Conservation (phyloP, 2,888 invertebrate species). For the Melieria picta region DNA sequence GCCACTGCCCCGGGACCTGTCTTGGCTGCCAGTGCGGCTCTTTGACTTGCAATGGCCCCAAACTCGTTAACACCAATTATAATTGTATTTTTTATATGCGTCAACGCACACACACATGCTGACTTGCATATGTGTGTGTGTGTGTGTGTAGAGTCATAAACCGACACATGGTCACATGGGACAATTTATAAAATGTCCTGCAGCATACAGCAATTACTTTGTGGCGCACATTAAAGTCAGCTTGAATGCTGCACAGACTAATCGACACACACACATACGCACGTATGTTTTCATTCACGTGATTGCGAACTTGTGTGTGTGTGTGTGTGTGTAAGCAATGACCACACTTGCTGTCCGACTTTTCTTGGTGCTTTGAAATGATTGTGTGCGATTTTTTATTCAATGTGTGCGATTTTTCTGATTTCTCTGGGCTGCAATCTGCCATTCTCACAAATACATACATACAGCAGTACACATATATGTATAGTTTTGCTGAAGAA, state of each 20-base stretch:
- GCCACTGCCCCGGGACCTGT: too few species aligned
- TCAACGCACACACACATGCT: background rate
- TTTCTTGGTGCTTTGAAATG: background rate
- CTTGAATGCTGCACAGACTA: background rate
- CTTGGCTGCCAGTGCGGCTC: too few species aligned
- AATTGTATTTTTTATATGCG: background rate
- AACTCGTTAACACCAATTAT: constrained; percentile 1
- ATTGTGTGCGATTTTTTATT: background rate
- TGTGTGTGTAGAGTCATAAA: background rate
- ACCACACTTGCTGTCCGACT: background rate
- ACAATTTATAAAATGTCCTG: constrained; percentile 15
- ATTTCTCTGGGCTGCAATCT: too few species aligned
- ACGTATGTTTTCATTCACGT: background rate
- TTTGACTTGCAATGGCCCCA: background rate
- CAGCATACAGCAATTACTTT: constrained; percentile 18
- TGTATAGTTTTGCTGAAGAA: background rate
- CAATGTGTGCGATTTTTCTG: too few species aligned
- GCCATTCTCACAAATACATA: background rate
- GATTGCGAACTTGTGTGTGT: background rate
- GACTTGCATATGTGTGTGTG: background rate
- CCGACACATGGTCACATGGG: constrained; percentile 7
- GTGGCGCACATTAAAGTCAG: constrained; percentile 15
- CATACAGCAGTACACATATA: background rate
- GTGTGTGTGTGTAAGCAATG: background rate
- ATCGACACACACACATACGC: constrained; percentile 5